Percentiles rank a stretch among this genome's conserved stretches.
These are phyloP conservation scores for Apodemus speciosus DNA, from an alignment of 2,113 vertebrate species.

Conservation along the genomic window DNA sequence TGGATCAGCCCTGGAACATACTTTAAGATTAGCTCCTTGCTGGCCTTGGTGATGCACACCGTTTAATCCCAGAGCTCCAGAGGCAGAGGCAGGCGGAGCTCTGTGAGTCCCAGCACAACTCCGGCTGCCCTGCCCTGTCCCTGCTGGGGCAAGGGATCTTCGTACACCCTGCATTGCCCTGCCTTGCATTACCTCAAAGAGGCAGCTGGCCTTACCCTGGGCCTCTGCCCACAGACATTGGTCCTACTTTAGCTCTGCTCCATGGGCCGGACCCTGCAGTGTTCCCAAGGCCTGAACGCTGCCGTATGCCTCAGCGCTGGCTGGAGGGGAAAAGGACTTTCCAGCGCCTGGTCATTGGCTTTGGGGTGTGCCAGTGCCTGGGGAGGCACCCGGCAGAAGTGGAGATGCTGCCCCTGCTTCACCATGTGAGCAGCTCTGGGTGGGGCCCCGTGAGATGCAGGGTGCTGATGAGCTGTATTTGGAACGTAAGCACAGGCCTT, in stretches of 20 bases:
- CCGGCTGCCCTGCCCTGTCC: slow-evolving; percentile 72
- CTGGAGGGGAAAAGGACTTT: slow-evolving; percentile 71
- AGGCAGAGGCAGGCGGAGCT: background rate
- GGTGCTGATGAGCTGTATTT: background rate
- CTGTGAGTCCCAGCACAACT: background rate
- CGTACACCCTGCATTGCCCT: background rate
- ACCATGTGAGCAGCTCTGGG: slow-evolving; percentile 87
- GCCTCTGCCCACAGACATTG: slow-evolving; percentile 83
- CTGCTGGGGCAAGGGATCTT: slow-evolving; percentile 87
- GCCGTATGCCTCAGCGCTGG: slow-evolving; percentile 89
- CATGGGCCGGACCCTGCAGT: slow-evolving; percentile 85
- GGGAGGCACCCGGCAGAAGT: slow-evolving; percentile 90
- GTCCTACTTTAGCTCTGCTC: slow-evolving; percentile 88
- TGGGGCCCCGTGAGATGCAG: rapidly evolving
- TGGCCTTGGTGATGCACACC: background rate
- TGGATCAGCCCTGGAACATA: background rate
- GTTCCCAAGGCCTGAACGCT: slow-evolving; percentile 85
- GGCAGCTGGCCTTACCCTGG: background rate
- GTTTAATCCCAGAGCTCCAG: background rate
- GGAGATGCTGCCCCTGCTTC: slow-evolving; percentile 89
- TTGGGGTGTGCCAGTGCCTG: slow-evolving; percentile 90
- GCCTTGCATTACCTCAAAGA: background rate
- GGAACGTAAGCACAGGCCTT: background rate
- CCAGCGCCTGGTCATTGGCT: slow-evolving; percentile 89
- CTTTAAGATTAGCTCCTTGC: background rate